Base-by-base conservation (phyloP, 2,888 invertebrate species). In the Camponotus fellah region DNA sequence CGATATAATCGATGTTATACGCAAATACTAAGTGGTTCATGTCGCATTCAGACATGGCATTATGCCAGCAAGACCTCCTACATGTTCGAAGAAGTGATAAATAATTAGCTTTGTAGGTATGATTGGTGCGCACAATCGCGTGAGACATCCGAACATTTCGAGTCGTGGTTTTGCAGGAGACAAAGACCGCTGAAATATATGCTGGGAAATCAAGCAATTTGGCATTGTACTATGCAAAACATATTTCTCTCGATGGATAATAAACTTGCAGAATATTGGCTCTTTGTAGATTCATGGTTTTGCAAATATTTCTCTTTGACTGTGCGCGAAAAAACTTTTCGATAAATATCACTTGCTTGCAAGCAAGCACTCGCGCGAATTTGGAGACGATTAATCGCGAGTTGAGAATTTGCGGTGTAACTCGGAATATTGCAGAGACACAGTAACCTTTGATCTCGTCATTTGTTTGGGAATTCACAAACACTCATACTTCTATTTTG, bases 341-440 rank as follows among this genome's bases (percentile, higher is more conserved):
- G 26, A 64, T 65, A 79, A 79, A 83, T 64, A 69, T 83, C 56
- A 9, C 62, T 82, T 68, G 65, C 60, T 62, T 46, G 40, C 82
- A 34, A 68, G 49, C 17, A 49, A 68, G 26, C 62, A 46, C 26
- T 77, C 46, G 43, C 58, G 43, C 58, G 46, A 14, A 9, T 32
- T 17, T 17, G 58, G 71, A 83, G 77, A 86, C 77, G 77, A 86
- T 77, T 62, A 64, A 21, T 64, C 58, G 34, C 17, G 21, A 58
- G 26, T 21, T 40, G 86, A 84, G 77, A 80, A 77, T 79, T 82
- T 65, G 72, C 60, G 12, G 14, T 12, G 37, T 37, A 34, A 68
- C 34, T 43, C 58, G 83, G 34, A 46, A 60, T 8, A 46, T 32
- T 37, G 46, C 60, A 12, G 12, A 37, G 60, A 46, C 17, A 26